Conservation (phyloP, 1,140 invertebrate species). For the Drosophila ogumai region DNA sequence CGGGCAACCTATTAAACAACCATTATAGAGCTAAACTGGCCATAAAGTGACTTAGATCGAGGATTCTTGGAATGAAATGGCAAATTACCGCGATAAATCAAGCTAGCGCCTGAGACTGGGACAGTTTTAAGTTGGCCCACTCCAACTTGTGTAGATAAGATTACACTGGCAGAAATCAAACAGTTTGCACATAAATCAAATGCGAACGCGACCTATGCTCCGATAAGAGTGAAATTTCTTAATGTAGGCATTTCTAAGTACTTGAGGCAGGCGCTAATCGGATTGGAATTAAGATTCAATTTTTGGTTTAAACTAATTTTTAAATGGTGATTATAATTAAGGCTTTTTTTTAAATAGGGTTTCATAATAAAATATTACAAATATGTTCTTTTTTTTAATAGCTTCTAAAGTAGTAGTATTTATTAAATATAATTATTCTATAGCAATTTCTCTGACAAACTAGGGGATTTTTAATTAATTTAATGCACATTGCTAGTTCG, state of each 20-base stretch:
- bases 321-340: slow-evolving; percentile 14
- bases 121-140: slow-evolving; percentile 26
- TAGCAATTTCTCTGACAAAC: no score
- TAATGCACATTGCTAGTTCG: no score
- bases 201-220: slow-evolving; percentile 32
- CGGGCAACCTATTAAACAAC: background rate
- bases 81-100: slow-evolving; percentile 9
- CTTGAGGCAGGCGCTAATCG: slow-evolving; percentile 6
- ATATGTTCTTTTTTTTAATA: no score
- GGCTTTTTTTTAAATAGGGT: no score
- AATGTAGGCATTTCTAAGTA: slow-evolving; percentile 14
- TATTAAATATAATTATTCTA: no score
- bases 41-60: slow-evolving; percentile 3
- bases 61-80: background rate
- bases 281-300: background rate
- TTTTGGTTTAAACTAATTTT: background rate
- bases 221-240: slow-evolving; percentile 25
- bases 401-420: no score
- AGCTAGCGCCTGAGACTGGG: slow-evolving; percentile 3
- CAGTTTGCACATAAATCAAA: slow-evolving; percentile 39
- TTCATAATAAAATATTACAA: no score
- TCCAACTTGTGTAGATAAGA: slow-evolving; percentile 28
- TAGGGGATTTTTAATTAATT: no score
- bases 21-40: background rate
- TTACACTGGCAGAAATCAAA: slow-evolving; percentile 36